A percentile compares a stretch with the other conserved stretches of the same genome.
Conservation (phyloP, 2,797 vertebrate genomes). For the Gymnopithys bicolor region DNA sequence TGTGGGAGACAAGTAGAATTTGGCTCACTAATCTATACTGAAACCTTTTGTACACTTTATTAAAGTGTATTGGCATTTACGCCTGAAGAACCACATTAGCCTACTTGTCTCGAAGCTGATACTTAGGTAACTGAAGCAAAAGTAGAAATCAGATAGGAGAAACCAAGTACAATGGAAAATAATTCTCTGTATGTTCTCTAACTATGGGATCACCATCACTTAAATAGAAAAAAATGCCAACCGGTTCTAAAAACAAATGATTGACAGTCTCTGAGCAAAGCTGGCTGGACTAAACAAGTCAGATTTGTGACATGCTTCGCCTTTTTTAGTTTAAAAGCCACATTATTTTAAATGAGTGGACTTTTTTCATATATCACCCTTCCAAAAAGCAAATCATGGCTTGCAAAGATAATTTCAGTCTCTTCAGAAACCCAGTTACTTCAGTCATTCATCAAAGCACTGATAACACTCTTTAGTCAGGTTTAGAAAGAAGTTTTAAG, state of each 20-base stretch:
- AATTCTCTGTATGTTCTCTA: background rate
- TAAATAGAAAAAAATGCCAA: background rate
- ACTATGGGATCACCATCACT: background rate
- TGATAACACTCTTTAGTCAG: background rate
- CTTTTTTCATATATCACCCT: background rate
- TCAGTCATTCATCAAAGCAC: background rate
- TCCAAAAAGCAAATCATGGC: slow-evolving; percentile 2
- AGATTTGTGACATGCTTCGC: background rate
- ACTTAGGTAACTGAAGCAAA: background rate
- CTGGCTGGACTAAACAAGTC: background rate
- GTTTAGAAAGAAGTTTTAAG: background rate
- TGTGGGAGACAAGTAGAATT: background rate
- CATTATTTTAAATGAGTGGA: slow-evolving; percentile 18
- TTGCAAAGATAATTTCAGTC: background rate
- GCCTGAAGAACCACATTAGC: background rate
- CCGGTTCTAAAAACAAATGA: background rate
- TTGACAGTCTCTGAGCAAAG: background rate
- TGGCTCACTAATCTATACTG: background rate
- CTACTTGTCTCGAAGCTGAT: background rate
- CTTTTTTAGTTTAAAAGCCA: background rate
- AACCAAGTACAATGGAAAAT: background rate
- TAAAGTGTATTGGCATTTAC: background rate
- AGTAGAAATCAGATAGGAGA: background rate
- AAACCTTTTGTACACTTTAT: background rate
- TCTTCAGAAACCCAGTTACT: background rate